These are phyloP conservation scores for Grantiella picta DNA, from an alignment of 2,113 vertebrate species.

Conservation along the genomic window DNA sequence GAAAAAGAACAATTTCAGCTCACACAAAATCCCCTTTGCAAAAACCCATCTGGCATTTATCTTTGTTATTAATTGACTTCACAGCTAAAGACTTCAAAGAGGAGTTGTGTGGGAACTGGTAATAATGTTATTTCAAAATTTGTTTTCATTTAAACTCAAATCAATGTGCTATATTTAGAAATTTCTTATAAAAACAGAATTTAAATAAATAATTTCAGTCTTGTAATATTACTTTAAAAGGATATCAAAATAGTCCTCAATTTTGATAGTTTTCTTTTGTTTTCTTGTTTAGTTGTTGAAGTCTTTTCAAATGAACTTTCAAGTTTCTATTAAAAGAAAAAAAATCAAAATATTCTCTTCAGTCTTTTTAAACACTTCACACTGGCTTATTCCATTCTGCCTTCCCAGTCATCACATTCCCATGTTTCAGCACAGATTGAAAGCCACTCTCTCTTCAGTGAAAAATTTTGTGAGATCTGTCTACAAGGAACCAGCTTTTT, in stretches of 20 bases:
- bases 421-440: background rate
- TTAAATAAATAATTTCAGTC: background rate
- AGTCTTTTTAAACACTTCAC: background rate
- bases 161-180: background rate
- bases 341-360: background rate
- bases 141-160: slow-evolving; percentile 17
- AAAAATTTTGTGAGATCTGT: background rate
- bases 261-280: background rate
- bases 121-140: background rate
- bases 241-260: background rate
- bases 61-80: slow-evolving; percentile 16
- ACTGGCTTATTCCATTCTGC: background rate
- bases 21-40: background rate
- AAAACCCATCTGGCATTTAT: slow-evolving; percentile 31
- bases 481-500: background rate
- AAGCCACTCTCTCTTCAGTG: background rate
- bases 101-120: background rate
- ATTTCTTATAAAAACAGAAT: background rate
- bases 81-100: slow-evolving; percentile 30
- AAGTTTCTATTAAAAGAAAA: background rate
- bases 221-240: background rate
- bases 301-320: background rate
- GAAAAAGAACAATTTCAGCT: background rate
- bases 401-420: background rate
- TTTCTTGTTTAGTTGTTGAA: background rate